A percentile compares a stretch with the other conserved stretches of the same genome.
Evolutionary conservation across 2,113 vertebrate species (phyloP).

Genomic region (Eupsittula cactorum): DNA sequence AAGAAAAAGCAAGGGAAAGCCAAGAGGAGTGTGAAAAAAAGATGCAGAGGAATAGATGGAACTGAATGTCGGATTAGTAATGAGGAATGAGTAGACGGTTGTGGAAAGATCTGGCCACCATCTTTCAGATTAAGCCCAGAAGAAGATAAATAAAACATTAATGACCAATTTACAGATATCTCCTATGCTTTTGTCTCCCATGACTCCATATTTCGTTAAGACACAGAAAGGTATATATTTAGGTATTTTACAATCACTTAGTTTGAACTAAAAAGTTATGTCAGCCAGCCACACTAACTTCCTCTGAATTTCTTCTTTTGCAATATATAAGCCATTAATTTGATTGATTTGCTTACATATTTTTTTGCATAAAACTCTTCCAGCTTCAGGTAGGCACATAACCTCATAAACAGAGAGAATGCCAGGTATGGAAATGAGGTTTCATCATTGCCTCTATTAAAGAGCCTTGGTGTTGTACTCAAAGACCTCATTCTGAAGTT

Average conservation of each 20-base stretch:
- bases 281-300: neutral
- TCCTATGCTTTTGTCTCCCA: neutral
- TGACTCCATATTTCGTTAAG: neutral
- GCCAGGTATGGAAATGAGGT: slow-evolving; percentile 46
- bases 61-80: neutral
- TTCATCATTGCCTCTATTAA: slow-evolving; percentile 35
- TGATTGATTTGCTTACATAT: neutral
- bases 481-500: slow-evolving; percentile 33
- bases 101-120: neutral
- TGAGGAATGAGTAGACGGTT: neutral
- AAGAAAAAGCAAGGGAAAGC: neutral
- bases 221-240: neutral
- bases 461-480: neutral
- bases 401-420: neutral
- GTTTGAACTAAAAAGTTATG: neutral
- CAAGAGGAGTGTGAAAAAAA: neutral
- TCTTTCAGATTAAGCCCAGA: neutral
- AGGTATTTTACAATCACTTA: neutral
- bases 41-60: neutral
- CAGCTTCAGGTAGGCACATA: neutral
- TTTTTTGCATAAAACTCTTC: neutral
- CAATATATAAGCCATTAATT: neutral
- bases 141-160: neutral
- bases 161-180: neutral
- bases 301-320: neutral